Base-by-base conservation (phyloP, 2,888 invertebrate genomes). In the Linyphia triangularis region DNA sequence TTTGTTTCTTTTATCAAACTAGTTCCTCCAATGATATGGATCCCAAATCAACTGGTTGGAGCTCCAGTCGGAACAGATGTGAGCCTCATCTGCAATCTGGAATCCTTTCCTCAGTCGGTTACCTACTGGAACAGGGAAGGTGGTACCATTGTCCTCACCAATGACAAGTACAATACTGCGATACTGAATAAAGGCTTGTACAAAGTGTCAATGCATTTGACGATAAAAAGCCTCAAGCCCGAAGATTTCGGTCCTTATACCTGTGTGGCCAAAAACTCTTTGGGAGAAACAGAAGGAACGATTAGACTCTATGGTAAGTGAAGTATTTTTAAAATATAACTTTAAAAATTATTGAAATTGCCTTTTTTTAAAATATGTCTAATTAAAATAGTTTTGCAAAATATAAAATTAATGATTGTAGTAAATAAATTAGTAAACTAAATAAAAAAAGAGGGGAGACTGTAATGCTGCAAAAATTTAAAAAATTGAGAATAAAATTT, bases 21-120 rank as follows among this genome's bases (percentile, higher is more conserved):
- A 97, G 97, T 97, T 94, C 96, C 96, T 0, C 97, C 97, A 75
- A 97, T 97, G 96, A 97, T 97, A 92, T 97, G 96, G 96, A 97
- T 97, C 90, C 97, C 97, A 82, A 97, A 97, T 94, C 97, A 97
- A 94, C 94, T 97, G 93, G 97, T 97, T 90, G 97, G 97, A 1
- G 97, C 97, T 37, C 97, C 97, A 88, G 95, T 96, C 86, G 96
- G 97, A 90, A 97, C 97, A 72, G 97, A 97, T 94, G 97, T 97
- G 90, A 96, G 96, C 69, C 96, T 98, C 92, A 97, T 97, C 94
- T 98, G 98, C 93, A 96, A 97, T 93, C 96, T 97, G 24, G 98
- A 98, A 93, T 97, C 97, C 77, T 96, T 97, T 93, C 97, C 97
- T 10, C 95, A 96, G 90, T 97, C 97, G 91, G 97, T 97, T 93